A percentile compares a stretch with the other conserved stretches of the same genome.
phyloP scores from a whole-genome alignment of 1,140 invertebrate species.

The Subanguina moxae region DNA sequence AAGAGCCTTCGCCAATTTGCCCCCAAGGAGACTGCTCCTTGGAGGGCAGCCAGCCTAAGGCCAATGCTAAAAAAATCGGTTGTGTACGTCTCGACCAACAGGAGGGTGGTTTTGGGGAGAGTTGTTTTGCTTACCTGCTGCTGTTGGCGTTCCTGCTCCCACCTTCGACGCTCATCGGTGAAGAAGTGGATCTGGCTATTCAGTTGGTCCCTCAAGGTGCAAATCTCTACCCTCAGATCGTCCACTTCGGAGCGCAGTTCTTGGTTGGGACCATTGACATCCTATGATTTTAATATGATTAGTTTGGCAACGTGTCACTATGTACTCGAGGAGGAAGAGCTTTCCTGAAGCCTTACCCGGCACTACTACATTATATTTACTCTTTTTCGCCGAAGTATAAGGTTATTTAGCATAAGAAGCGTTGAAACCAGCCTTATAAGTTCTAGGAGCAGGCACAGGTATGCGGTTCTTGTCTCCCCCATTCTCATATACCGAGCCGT shows the following conservation, averaged over 20 bases:
- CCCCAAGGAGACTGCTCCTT: too few relatives aligned
- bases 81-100: too few relatives aligned
- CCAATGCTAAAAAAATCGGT: background rate
- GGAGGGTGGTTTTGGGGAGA: too few relatives aligned
- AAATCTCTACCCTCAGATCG: slow-evolving; percentile 20
- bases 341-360: slow-evolving; percentile 1
- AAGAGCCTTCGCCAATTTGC: too few relatives aligned
- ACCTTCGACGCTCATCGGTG: slow-evolving; percentile 34
- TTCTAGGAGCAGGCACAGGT: slow-evolving; percentile 1
- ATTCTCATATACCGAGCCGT: slow-evolving; percentile 9
- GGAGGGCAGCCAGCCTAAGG: too few relatives aligned
- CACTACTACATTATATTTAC: slow-evolving; percentile 10
- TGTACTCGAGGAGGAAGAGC: slow-evolving; percentile 3
- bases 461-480: background rate
- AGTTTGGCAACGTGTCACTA: background rate
- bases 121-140: background rate
- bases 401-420: background rate
- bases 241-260: slow-evolving; percentile 33
- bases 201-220: slow-evolving; percentile 27
- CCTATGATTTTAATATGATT: background rate
- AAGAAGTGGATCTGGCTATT: slow-evolving; percentile 37
- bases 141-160: slow-evolving; percentile 23
- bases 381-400: background rate
- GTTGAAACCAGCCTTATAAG: background rate
- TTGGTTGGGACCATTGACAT: slow-evolving; percentile 18